Evolutionary conservation across 2,888 invertebrate species (phyloP), one percentile per base, ranked within the genome.

Genomic region (Callosobruchus maculatus): DNA sequence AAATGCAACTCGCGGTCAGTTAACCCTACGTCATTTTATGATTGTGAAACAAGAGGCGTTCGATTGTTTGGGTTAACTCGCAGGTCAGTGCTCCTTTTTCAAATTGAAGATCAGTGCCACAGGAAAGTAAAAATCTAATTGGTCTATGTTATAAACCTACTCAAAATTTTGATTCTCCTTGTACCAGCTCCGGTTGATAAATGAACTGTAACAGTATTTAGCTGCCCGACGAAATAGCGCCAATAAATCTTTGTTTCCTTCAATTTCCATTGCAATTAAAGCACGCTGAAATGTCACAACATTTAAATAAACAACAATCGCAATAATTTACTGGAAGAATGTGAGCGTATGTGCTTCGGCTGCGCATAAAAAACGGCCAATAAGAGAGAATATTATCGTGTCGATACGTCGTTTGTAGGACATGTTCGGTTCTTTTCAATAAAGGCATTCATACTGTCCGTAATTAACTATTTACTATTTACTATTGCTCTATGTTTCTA

Each of bases 291-390:
- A 74, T 74, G 74, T 26, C 72, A 69, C 67, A 74, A 72, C 67
- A 68, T 72, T 75, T 72, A 71, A 74, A 72, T 71, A 71, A 67
- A 49, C 49, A 71, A 73, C 71, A 76, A 72, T 71, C 71, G 70
- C 70, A 73, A n/a, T 76, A 70, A 74, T 74, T 69, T 73, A 76
- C 73, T 71, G 49, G 30, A 66, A 49, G 71, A 74, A 76, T 76
- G 26, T 71, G 20, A 7, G 5, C 13, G 18, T 18, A 49, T 49
- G 18, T 49, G 18, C 5, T 18, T 49, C 49, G 49, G 13, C 13
- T 18, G 4, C 13, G 49, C 49, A 49, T 49, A 49, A 49, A 49
- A 49, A 49, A 49, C 49, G 7, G 13, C 1, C 13, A 49, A 49
- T 49, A 49, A 49, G 49, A 30, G 9, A 30, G 30, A 18, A 49